Conservation (phyloP, 2,888 invertebrate genomes). For the Cepaea hortensis region DNA sequence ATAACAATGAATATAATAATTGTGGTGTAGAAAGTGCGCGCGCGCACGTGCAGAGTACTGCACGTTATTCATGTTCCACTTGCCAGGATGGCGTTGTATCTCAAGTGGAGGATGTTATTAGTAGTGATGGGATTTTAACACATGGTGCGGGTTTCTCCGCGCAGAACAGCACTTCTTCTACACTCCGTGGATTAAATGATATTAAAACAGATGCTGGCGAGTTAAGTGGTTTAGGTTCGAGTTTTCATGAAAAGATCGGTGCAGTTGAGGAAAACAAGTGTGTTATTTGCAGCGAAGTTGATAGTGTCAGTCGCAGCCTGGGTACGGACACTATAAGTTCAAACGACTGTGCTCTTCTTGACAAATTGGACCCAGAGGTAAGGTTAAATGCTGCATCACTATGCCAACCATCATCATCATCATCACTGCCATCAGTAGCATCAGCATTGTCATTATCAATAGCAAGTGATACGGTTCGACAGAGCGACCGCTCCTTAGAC, state of each 20-base stretch:
- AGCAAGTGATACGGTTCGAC: too few relatives aligned
- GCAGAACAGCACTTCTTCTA: not conserved
- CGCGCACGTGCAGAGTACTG: not conserved
- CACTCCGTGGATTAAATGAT: not conserved
- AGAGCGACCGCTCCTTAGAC: too few relatives aligned
- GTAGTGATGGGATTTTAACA: not conserved
- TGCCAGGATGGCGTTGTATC: not conserved
- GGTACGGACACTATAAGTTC: not conserved
- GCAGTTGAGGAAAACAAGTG: not conserved
- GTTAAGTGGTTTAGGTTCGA: not conserved
- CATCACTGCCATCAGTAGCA: not conserved
- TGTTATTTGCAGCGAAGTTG: not conserved
- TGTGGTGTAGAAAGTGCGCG: not conserved
- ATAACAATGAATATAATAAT: conserved; percentile 9
- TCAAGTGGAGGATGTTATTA: not conserved
- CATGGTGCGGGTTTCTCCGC: too few relatives aligned
- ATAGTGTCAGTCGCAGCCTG: too few relatives aligned
- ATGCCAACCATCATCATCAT: not conserved
- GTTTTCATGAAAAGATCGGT: not conserved
- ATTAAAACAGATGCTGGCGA: not conserved
- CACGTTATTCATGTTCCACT: too few relatives aligned
- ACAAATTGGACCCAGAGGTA: not conserved
- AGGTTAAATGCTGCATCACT: not conserved
- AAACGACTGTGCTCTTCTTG: not conserved
- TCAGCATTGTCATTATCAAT: too few relatives aligned